These are phyloP conservation scores for Trichosurus vulpecula DNA, from an alignment of 2,797 vertebrate species.

Conservation along the genomic window DNA sequence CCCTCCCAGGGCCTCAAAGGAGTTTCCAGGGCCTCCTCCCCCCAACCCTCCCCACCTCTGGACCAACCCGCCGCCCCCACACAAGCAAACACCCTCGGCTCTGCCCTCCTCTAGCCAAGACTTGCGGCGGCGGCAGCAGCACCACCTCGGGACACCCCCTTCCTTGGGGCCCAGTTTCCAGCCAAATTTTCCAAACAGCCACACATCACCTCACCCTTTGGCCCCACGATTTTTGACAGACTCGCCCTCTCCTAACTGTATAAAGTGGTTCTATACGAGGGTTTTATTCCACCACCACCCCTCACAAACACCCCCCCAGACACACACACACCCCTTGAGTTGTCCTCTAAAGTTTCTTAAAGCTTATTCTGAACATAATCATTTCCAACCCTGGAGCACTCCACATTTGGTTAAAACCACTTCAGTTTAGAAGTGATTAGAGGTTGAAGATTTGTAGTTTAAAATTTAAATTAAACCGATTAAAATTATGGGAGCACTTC, in stretches of 20 bases:
- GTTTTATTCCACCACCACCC: not conserved
- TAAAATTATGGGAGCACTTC: conserved; percentile 84
- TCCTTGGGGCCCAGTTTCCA: rapidly evolving
- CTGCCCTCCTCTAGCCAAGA: not conserved
- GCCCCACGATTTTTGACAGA: conserved; percentile 3
- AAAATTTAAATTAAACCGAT: conserved; percentile 88
- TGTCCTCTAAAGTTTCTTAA: conserved; percentile 72
- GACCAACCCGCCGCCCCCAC: too few species aligned
- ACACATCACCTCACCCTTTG: not conserved
- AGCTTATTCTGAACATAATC: conserved; percentile 73
- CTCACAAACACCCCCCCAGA: not conserved
- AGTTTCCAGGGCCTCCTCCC: not conserved
- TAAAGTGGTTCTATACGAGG: not conserved
- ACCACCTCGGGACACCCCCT: not conserved
- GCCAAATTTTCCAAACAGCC: conserved; percentile 15
- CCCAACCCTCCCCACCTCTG: too few species aligned
- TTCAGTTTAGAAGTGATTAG: conserved; percentile 87
- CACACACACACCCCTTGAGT: conserved; percentile 31
- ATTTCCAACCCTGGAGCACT: conserved; percentile 82
- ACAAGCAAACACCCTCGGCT: not conserved
- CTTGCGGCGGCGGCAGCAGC: not conserved
- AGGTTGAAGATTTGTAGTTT: conserved; percentile 84
- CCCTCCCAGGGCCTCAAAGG: not conserved
- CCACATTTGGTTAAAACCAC: conserved; percentile 86
- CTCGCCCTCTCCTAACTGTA: conserved; percentile 29